Conservation (phyloP, 2,888 invertebrate genomes). For the Euclidia mi region DNA sequence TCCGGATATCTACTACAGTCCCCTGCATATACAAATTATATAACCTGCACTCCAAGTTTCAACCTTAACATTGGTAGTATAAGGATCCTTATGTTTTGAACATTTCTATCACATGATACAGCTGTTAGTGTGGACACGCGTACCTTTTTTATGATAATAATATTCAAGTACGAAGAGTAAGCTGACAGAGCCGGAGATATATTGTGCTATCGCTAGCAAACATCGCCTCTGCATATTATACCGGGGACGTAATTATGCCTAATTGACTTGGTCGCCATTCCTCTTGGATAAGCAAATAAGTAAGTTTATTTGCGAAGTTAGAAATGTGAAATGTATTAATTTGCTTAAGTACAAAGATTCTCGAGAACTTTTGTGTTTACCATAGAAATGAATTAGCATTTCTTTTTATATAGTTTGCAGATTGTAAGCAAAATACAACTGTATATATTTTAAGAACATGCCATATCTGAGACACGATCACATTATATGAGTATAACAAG, state of each 20-base stretch:
- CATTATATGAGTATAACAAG: too few species aligned
- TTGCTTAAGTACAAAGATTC: too few species aligned
- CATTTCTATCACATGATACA: constrained; percentile 25
- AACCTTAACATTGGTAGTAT: constrained; percentile 26
- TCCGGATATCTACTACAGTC: constrained; percentile 44
- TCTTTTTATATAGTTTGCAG: too few species aligned
- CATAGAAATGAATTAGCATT: too few species aligned
- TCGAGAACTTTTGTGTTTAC: too few species aligned
- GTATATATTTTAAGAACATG: too few species aligned
- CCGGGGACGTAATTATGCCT: constrained; percentile 38
- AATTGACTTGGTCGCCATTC: constrained; percentile 29
- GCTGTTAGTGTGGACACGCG: constrained; percentile 47
- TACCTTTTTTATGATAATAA: constrained; percentile 57
- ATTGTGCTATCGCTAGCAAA: constrained; percentile 30
- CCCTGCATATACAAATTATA: constrained; percentile 37
- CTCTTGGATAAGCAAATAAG: constrained; percentile 15
- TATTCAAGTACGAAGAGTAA: constrained; percentile 52
- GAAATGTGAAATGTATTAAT: too few species aligned
- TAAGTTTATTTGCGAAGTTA: neutral
- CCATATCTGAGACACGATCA: too few species aligned
- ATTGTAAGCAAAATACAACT: too few species aligned
- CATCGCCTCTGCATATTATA: constrained; percentile 14
- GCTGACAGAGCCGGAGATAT: constrained; percentile 48
- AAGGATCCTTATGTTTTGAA: constrained; percentile 37
- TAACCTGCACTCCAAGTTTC: constrained; percentile 24